Evolutionary conservation across 2,113 vertebrate genomes (phyloP), one percentile per base, ranked within the genome.

Genomic region (Crypturellus undulatus): DNA sequence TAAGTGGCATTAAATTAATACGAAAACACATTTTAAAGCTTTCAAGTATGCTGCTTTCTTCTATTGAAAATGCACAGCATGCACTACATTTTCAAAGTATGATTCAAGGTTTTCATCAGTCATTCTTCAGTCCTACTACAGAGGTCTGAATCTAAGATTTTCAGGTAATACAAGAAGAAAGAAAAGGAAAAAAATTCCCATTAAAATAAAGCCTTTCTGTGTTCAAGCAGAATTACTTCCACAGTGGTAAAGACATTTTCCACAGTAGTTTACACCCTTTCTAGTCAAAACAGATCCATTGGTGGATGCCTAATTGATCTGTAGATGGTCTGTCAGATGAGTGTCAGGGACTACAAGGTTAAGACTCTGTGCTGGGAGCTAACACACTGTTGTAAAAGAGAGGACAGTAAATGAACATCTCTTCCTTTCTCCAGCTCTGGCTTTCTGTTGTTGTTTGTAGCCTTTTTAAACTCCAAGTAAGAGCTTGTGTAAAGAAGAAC

Each of bases 1-100:
- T 87, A 87, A 89, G 80, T 72, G 10, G 65, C 12, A 87, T 78
- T 32, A 93, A 93, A 93, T 54, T 79, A 91, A 72, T 84, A 93
- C 40, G 49, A 93, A 95, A 95, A 49, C 7, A 75, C 60, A 52
- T 49, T 87, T 87, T 89, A 93, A 94, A 93, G 43, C 63, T 59
- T 89, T 87, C 73, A 90, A 79, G 58, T 47, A 69, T 32, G 49
- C 17, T 58, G 47, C 73, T 92, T 95, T 94, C 77, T 89, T 93
- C 77, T 82, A 21, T 52, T 82, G 81, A 60, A 91, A 84, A 67
- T 17, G 40, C 95, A 91, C 59, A 92, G 89, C 49, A 72, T 45
- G 54, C 58, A 63, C 22, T 83, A 28, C 32, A 59, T 77, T 94
- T 93, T 92, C 77, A 75, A 96, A 94, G 54, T 59, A 93, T 63